These are phyloP conservation scores for Papilio aristodemus DNA, from an alignment of 1,140 invertebrate genomes.

Conservation along the genomic window DNA sequence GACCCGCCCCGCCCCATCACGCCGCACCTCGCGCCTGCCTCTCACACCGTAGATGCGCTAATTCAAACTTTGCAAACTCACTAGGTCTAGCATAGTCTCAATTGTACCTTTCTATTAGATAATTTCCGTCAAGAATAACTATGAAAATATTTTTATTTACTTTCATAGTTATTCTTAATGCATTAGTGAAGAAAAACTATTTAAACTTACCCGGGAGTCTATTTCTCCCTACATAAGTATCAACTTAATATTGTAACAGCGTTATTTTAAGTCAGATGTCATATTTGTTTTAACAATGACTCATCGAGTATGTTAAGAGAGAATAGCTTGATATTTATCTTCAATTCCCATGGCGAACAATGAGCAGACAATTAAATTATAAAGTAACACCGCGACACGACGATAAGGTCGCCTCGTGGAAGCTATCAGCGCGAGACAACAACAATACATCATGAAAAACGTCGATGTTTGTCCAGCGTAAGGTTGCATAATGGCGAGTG, in stretches of 20 bases:
- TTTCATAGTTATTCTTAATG: too few relatives aligned
- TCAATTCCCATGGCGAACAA: constrained; percentile 20
- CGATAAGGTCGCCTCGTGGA: constrained; percentile 21
- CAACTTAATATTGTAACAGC: neutral
- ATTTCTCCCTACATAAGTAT: too few relatives aligned
- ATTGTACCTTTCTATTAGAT: constrained; percentile 25
- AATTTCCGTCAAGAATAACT: constrained; percentile 18
- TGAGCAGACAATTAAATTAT: constrained; percentile 18
- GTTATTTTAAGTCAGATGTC: neutral
- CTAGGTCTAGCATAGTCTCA: constrained; percentile 5
- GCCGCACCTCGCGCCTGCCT: constrained; percentile 49
- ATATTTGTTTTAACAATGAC: neutral
- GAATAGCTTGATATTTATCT: constrained; percentile 25
- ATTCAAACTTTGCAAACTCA: constrained; percentile 57
- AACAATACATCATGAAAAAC: constrained; percentile 4
- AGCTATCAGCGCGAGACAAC: constrained; percentile 20
- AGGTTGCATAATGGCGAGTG: constrained; percentile 27
- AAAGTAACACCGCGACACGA: constrained; percentile 13
- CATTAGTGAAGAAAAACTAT: too few relatives aligned
- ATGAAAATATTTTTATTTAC: neutral
- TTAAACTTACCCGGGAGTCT: too few relatives aligned
- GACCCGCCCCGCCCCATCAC: constrained; percentile 52
- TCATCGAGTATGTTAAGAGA: neutral
- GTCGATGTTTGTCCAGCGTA: constrained; percentile 5
- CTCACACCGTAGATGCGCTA: constrained; percentile 53